A percentile compares a stretch with the other conserved stretches of the same genome.
Evolutionary conservation across 2,888 invertebrate species (phyloP).

Genomic region (Macrophya annulata): DNA sequence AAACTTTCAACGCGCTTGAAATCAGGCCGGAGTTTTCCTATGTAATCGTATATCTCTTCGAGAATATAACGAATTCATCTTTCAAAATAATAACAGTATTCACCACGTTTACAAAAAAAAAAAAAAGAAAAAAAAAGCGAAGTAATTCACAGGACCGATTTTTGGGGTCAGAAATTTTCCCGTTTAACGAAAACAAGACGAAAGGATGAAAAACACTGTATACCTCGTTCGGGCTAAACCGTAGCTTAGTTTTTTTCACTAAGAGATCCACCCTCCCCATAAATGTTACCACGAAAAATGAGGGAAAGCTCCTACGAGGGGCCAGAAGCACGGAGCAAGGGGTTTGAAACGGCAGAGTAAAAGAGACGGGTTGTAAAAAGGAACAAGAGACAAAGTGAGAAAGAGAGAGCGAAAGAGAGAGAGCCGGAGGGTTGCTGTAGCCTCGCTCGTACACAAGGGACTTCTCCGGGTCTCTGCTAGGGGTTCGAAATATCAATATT

Average conservation of each 20-base stretch:
- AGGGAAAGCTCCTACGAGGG: constrained; percentile 24
- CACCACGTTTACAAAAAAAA: background rate
- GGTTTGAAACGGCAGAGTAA: constrained; percentile 2
- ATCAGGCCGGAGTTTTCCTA: background rate
- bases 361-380: background rate
- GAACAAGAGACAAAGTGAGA: constrained; percentile 14
- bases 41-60: constrained; percentile 8
- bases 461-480: background rate
- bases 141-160: constrained; percentile 2
- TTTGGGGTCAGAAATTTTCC: background rate
- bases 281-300: constrained; percentile 40
- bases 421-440: background rate
- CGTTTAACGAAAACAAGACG: constrained; percentile 30
- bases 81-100: background rate
- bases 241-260: constrained; percentile 40
- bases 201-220: constrained; percentile 45
- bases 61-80: background rate
- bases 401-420: background rate
- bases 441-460: constrained; percentile 18
- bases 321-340: background rate
- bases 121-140: background rate
- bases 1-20: constrained; percentile 22
- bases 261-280: constrained; percentile 44
- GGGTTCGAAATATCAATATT: constrained; percentile 54
- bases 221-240: constrained; percentile 28